Evolutionary conservation across 1,140 invertebrate species (phyloP), one percentile per base, ranked within the genome.

Genomic region (Drosophila orosa): DNA sequence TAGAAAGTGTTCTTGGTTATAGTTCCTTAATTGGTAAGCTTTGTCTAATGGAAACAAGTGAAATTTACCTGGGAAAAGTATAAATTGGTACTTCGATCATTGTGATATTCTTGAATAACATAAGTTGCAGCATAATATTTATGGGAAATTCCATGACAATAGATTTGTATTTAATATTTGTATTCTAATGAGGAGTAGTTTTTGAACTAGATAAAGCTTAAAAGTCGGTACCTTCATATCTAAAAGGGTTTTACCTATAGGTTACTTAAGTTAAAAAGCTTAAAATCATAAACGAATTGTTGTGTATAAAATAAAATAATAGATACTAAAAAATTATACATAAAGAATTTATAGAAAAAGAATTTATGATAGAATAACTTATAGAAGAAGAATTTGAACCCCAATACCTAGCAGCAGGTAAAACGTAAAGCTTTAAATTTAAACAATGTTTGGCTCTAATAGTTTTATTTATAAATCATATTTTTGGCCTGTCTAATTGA

Each of bases 1-100:
- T 71, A 71, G 67, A 71, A 71, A 71, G 67, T 71, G 67, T 71
- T 71, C 67, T 69, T 39, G 12, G 17, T 31, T 61, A 9, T 31
- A 65, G 12, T 67, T 29, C 62, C 29, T n/a, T 15, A 10, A 31
- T 63, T 25, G 42, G 60, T 37, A 8, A 27, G 10, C 33, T 40
- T 47, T 48, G n/a, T n/a, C 19, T 3, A 63, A 19, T 6, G 59
- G 15, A 50, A 40, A 58, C 17, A 17, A 57, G 65, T 39, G 50
- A 71, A 65, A 65, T 68, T 63, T 25, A 5, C 9, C 15, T 7
- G 5, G 40, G 9, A 15, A 35, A 22, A 22, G 9, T 27, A 17
- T 29, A 27, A 6, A 25, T 27, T 2, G 8, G 8, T 19, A 6
- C 4, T 5, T 1, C 7, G 12, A 44, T 5, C 5, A 7, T 3